These are phyloP conservation scores for Nixonia krombeini DNA, from an alignment of 1,140 invertebrate genomes.

Conservation along the genomic window DNA sequence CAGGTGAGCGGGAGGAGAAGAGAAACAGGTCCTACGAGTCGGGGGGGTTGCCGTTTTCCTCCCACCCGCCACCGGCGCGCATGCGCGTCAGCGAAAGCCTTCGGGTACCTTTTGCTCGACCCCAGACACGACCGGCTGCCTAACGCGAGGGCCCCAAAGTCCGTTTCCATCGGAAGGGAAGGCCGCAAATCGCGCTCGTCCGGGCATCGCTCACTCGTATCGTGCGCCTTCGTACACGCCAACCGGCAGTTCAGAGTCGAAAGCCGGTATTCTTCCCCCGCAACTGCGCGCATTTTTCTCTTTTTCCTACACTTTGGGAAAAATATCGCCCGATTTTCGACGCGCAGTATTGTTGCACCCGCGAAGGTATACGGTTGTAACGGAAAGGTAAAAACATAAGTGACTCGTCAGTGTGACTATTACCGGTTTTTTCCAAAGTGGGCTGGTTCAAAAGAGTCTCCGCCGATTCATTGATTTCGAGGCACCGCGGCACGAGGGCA, in stretches of 20 bases:
- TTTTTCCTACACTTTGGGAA: too few species aligned
- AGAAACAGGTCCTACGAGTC: constrained; percentile 51
- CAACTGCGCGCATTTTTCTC: not conserved
- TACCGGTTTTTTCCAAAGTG: not conserved
- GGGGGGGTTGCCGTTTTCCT: constrained; percentile 28
- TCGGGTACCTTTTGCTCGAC: constrained; percentile 36
- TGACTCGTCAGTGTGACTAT: constrained; percentile 6
- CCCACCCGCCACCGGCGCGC: constrained; percentile 24
- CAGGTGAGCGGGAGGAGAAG: constrained; percentile 44
- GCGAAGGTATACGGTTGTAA: not conserved
- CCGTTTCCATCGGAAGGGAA: constrained; percentile 53
- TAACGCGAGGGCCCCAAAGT: constrained; percentile 57
- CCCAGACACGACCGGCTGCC: constrained; percentile 28
- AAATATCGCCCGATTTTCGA: not conserved
- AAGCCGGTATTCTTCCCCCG: constrained; percentile 10
- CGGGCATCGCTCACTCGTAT: constrained; percentile 47
- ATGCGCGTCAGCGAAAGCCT: constrained; percentile 24
- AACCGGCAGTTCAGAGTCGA: constrained; percentile 32
- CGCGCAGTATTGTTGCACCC: too few species aligned
- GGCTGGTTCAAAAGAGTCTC: not conserved
- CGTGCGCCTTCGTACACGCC: constrained; percentile 22
- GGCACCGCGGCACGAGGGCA: constrained; percentile 18
- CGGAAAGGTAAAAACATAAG: too few species aligned
- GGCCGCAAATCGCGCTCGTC: constrained; percentile 53
- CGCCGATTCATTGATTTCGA: not conserved